Conservation (phyloP, 2,888 invertebrate species). For the Heteromyza rotundicornis region DNA sequence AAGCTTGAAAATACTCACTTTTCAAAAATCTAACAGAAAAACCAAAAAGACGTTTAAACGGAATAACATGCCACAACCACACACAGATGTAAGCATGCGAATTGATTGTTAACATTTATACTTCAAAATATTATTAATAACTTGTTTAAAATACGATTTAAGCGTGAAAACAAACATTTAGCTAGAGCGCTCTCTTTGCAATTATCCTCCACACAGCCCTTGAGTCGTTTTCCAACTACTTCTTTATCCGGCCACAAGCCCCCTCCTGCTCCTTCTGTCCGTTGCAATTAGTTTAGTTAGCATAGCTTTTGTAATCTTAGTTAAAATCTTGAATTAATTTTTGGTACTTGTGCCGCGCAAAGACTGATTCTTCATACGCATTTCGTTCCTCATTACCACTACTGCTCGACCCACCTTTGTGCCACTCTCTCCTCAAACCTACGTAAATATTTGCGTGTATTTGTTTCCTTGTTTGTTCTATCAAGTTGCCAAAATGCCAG, state of each 20-base stretch:
- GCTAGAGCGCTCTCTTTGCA: background rate
- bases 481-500: background rate
- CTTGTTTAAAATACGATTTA: background rate
- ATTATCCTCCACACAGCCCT: background rate
- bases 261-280: too few species aligned
- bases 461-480: background rate
- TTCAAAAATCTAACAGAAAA: too few species aligned
- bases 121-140: background rate
- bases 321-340: slow-evolving; percentile 24
- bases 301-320: background rate
- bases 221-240: too few species aligned
- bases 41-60: too few species aligned
- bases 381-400: slow-evolving; percentile 11
- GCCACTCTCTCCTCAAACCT: background rate
- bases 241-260: too few species aligned
- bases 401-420: background rate
- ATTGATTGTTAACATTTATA: background rate
- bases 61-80: too few species aligned
- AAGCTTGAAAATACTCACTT: too few species aligned
- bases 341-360: slow-evolving; percentile 49
- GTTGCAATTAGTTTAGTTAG: slow-evolving; percentile 12
- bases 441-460: too few species aligned
- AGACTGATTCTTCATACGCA: slow-evolving; percentile 49
- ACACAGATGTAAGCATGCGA: too few species aligned
- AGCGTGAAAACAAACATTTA: background rate